Evolutionary conservation across 2,113 vertebrate species (phyloP), one percentile per base, ranked within the genome.

Genomic region (Barbus barbus): DNA sequence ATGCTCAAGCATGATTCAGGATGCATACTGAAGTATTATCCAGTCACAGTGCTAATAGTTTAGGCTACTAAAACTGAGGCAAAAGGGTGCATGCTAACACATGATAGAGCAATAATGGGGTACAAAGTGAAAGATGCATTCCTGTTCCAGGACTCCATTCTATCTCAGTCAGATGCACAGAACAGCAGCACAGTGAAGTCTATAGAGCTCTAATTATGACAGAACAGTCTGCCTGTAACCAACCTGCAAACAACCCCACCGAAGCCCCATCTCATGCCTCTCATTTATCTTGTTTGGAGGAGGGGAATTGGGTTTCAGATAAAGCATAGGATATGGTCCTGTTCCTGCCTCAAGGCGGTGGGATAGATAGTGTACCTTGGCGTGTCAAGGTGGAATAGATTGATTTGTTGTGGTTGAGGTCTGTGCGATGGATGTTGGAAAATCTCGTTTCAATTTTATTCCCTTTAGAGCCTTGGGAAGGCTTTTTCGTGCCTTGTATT

Each of bases 231-330:
- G 63, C 65, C 83, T 71, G 74, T 63, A 79, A 79, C 36, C 58
- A 78, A 58, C 82, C 63, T 78, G 82, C 78, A 78, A 83, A 81
- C 67, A 83, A 58, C 71, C 48, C 38, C 44, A 48, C 48, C 38
- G 22, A 69, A 75, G 75, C 75, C 76, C 46, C 75, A 69, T 74
- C 83, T 85, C 75, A 85, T 38, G 83, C 83, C 83, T 87, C 84
- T 82, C 87, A 88, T 88, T 88, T 86, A 88, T 88, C 85, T 86
- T 85, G 83, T 88, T 88, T 88, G 82, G 79, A 82, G 75, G 75
- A 78, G 83, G 72, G 80, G 86, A 85, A 86, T 85, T 86, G 83
- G 83, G 73, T 88, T 86, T 84, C 53, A 73, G 83, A 88, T 86
- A 83, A 86, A 88, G 87, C 76, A 58, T 60, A 84, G 83, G 85